Evolutionary conservation across 2,888 invertebrate species (phyloP).

Genomic region (Argynnis bischoffii): DNA sequence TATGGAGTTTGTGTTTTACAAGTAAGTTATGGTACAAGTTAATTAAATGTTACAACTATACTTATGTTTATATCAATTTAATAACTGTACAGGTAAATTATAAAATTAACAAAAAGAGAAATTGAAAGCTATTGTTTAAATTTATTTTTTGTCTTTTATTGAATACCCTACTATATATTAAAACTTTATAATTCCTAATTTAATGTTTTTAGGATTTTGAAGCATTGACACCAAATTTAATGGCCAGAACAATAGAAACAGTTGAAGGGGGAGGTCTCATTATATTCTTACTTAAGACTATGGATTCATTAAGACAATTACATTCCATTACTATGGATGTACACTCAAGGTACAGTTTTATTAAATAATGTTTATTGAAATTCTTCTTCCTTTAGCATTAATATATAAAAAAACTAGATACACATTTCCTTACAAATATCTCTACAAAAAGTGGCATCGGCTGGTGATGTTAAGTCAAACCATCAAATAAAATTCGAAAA

Average conservation of each 20-base stretch:
- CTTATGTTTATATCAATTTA: too few species aligned
- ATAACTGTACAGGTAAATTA: neutral
- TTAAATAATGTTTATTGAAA: neutral
- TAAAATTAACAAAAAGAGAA: neutral
- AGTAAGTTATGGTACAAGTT: conserved; percentile 67
- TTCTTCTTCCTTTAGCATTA: too few species aligned
- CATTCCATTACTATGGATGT: conserved; percentile 99
- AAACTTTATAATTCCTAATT: neutral
- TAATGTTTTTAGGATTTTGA: conserved; percentile 89
- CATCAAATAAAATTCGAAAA: too few species aligned
- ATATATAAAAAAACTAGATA: too few species aligned
- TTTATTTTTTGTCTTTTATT: neutral
- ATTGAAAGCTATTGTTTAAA: neutral
- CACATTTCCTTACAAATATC: neutral
- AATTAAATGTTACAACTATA: neutral
- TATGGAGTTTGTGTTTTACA: conserved; percentile 97
- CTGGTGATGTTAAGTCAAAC: too few species aligned
- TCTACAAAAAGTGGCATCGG: too few species aligned
- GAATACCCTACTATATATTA: neutral
- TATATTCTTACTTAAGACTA: conserved; percentile 91
- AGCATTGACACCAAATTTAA: conserved; percentile 97
- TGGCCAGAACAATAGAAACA: conserved; percentile 98
- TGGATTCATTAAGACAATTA: conserved; percentile 95
- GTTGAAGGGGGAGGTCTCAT: conserved; percentile 98
- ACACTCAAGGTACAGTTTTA: conserved; percentile 86